These are phyloP conservation scores for Pseudotriccus pelzelni DNA, from an alignment of 2,797 vertebrate species.

Conservation along the genomic window DNA sequence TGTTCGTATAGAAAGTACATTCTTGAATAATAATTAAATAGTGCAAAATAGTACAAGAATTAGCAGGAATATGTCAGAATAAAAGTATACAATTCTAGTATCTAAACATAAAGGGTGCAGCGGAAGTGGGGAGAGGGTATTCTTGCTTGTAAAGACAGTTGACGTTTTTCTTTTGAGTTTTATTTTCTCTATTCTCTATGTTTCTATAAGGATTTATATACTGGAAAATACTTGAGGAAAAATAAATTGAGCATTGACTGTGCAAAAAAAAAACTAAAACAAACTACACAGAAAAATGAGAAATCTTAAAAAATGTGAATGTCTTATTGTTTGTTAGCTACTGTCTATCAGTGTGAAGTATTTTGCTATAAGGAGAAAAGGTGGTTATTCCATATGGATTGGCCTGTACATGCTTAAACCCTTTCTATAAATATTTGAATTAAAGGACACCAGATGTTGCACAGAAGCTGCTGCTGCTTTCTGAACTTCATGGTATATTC, in stretches of 20 bases:
- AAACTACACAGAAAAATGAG: neutral
- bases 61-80: neutral
- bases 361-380: conserved; percentile 22
- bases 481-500: conserved; percentile 46
- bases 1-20: neutral
- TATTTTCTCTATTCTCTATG: neutral
- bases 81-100: neutral
- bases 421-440: conserved; percentile 54
- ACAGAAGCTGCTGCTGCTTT: conserved; percentile 59
- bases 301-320: neutral
- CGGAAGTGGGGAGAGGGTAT: neutral
- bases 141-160: neutral
- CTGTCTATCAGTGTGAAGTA: neutral
- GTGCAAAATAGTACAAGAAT: neutral
- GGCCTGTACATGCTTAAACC: conserved; percentile 2
- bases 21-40: neutral
- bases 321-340: neutral
- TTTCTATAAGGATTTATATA: neutral
- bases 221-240: neutral
- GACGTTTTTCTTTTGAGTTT: neutral
- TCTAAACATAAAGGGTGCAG: neutral
- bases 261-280: neutral
- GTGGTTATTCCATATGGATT: conserved; percentile 9
- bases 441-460: conserved; percentile 63
- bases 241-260: neutral